Percentiles rank a stretch among this genome's conserved stretches.
phyloP scores from a whole-genome alignment of 2,113 vertebrate genomes.

The Macaca fascicularis region DNA sequence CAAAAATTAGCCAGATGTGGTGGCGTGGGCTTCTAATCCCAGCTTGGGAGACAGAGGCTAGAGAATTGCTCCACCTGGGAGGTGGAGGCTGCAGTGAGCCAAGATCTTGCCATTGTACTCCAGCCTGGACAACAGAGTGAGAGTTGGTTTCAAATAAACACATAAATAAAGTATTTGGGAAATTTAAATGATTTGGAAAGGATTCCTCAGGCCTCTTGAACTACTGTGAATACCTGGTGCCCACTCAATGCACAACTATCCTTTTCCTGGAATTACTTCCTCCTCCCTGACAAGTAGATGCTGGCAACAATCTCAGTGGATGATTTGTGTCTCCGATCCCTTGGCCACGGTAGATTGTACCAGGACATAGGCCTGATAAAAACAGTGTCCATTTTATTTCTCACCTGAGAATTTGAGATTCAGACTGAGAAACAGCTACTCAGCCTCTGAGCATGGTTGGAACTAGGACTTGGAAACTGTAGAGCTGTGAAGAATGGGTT shows the following conservation, averaged over 20 bases:
- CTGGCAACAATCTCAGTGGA: not conserved
- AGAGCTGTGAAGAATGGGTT: accelerated
- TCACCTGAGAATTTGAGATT: not conserved
- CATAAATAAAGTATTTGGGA: not conserved
- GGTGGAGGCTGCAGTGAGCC: too few relatives aligned
- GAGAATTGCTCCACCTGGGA: too few relatives aligned
- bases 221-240: not conserved
- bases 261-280: not conserved
- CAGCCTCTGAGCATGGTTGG: not conserved
- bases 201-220: not conserved
- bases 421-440: not conserved
- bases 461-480: too few relatives aligned
- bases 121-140: not conserved
- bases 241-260: not conserved
- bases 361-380: not conserved
- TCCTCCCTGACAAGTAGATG: not conserved
- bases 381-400: too few relatives aligned
- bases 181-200: not conserved
- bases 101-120: too few relatives aligned
- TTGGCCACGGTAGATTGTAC: too few relatives aligned
- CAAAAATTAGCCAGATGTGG: too few relatives aligned
- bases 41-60: too few relatives aligned
- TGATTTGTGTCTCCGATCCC: not conserved
- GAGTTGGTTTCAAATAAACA: not conserved
- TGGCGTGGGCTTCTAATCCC: too few relatives aligned